Percentiles rank a stretch among this genome's conserved stretches.
These are phyloP conservation scores for Epizoanthus stellaris DNA, from an alignment of 92 coral and sea anemone genomes.

Conservation along the genomic window DNA sequence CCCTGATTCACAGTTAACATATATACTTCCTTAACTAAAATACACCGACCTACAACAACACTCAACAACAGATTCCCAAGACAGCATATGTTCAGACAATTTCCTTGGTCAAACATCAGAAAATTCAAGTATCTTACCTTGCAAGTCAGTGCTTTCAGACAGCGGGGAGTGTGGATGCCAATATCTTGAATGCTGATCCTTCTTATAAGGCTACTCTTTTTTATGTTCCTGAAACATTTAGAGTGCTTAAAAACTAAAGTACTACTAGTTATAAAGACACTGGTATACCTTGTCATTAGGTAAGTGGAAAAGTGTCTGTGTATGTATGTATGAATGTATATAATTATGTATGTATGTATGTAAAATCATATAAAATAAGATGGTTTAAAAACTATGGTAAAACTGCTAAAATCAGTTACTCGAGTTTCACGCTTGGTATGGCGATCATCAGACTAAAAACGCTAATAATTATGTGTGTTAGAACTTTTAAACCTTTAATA, in stretches of 20 bases:
- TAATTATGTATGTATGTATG: too few relatives aligned
- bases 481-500: too few relatives aligned
- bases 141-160: not conserved
- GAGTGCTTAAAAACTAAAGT: not conserved
- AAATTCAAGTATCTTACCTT: not conserved
- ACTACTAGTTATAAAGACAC: not conserved
- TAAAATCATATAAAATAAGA: too few relatives aligned
- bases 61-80: not conserved
- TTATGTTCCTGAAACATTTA: not conserved
- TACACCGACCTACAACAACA: not conserved
- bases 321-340: too few relatives aligned
- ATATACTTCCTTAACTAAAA: too few relatives aligned
- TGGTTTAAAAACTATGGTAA: too few relatives aligned
- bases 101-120: not conserved
- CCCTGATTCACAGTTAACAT: too few relatives aligned
- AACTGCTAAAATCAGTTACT: too few relatives aligned
- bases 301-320: not conserved
- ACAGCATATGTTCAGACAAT: not conserved
- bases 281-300: not conserved
- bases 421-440: too few relatives aligned
- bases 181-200: not conserved
- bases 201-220: not conserved
- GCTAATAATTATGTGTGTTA: too few relatives aligned
- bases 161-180: constrained; percentile 2
- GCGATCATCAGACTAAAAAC: too few relatives aligned